Evolutionary conservation across 2,888 invertebrate genomes (phyloP).

Genomic region (Panopea generosa): DNA sequence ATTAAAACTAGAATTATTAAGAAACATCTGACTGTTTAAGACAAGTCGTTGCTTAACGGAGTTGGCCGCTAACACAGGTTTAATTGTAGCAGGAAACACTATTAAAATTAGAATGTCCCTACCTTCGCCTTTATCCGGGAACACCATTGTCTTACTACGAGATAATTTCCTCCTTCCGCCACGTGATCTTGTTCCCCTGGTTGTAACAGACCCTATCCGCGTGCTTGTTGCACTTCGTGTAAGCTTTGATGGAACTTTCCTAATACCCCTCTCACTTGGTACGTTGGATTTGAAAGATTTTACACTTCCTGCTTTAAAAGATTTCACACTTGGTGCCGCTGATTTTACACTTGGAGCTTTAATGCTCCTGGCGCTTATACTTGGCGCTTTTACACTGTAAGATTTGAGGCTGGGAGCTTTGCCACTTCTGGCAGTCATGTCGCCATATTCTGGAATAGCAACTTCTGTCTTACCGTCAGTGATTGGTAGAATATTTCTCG

Average conservation of each 20-base stretch:
- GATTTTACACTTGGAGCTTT: conserved; percentile 29
- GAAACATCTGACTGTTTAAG: too few relatives aligned
- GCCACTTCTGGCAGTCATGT: conserved; percentile 10
- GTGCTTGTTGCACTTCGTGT: conserved; percentile 40
- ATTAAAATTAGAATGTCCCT: too few relatives aligned
- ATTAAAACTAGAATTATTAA: too few relatives aligned
- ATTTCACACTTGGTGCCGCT: conserved; percentile 4
- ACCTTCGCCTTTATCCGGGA: conserved; percentile 15
- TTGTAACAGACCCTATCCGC: conserved; percentile 25
- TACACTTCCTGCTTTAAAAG: conserved; percentile 12
- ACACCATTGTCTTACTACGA: conserved; percentile 35
- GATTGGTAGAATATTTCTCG: conserved; percentile 26
- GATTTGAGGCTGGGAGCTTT: conserved; percentile 28
- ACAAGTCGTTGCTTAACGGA: too few relatives aligned
- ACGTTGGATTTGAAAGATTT: neutral
- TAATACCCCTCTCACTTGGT: neutral
- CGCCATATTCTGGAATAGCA: neutral
- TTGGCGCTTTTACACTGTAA: conserved; percentile 11
- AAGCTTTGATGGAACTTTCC: conserved; percentile 1
- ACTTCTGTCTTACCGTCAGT: conserved; percentile 17
- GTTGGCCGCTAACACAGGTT: too few relatives aligned
- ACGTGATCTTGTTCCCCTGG: neutral
- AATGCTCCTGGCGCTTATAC: conserved; percentile 14
- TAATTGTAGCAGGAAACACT: too few relatives aligned
- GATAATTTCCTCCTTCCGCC: conserved; percentile 17